A percentile compares a stretch with the other conserved stretches of the same genome.
Conservation (phyloP, 2,888 invertebrate species). For the Noctuana brunneofusca region DNA sequence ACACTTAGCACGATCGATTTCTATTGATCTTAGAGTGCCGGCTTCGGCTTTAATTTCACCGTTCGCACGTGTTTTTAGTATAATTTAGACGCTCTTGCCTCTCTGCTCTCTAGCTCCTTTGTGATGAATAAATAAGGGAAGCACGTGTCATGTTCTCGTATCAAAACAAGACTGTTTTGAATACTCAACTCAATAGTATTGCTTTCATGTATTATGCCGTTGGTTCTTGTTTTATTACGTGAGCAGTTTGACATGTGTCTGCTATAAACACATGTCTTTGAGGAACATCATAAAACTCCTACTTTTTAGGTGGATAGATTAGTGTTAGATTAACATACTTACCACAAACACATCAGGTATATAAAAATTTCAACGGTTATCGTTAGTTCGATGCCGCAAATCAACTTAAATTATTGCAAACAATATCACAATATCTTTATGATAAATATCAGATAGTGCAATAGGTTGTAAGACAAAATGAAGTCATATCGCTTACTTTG, state of each 20-base stretch:
- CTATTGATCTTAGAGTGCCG: conserved; percentile 42
- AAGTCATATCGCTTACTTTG: conserved; percentile 28
- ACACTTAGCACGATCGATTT: too few species aligned
- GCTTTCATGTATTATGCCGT: conserved; percentile 33
- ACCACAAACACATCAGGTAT: too few species aligned
- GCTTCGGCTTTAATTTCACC: conserved; percentile 39
- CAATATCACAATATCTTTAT: neutral
- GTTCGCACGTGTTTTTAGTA: conserved; percentile 30
- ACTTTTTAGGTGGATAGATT: neutral
- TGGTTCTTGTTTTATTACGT: neutral
- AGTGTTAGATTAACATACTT: too few species aligned
- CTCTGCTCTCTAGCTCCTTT: conserved; percentile 25
- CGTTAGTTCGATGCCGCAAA: too few species aligned
- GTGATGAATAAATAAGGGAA: neutral
- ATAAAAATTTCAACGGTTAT: too few species aligned
- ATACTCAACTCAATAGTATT: conserved; percentile 39
- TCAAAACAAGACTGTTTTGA: conserved; percentile 41
- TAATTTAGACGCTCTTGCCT: conserved; percentile 9
- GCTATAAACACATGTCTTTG: neutral
- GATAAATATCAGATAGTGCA: conserved; percentile 5
- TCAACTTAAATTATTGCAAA: neutral
- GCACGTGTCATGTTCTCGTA: conserved; percentile 23
- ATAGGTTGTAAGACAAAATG: conserved; percentile 23
- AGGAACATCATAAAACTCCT: neutral
- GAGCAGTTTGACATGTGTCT: neutral